Percentiles rank a stretch among this genome's conserved stretches.
Evolutionary conservation across 2,113 vertebrate species (phyloP).

Genomic region (Tylochromis polylepis): DNA sequence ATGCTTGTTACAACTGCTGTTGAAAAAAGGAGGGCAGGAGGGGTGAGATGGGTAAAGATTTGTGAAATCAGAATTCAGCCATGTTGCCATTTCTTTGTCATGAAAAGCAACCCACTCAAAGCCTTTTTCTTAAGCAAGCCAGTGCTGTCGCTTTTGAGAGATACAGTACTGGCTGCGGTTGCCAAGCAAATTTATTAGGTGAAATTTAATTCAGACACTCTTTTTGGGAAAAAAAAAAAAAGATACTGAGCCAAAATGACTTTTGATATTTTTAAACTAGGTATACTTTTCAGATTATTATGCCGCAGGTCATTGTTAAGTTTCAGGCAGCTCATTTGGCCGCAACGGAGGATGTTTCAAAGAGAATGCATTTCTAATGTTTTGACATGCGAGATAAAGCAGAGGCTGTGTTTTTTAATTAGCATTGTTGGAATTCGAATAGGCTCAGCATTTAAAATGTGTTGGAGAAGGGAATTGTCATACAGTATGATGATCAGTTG

Average conservation of each 20-base stretch:
- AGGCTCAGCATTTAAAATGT: background rate
- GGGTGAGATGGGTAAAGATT: background rate
- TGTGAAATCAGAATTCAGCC: slow-evolving; percentile 37
- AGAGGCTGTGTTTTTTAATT: slow-evolving; percentile 4
- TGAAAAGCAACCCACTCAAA: slow-evolving; percentile 38
- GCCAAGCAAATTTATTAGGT: slow-evolving; percentile 43
- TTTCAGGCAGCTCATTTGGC: background rate
- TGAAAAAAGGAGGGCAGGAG: background rate
- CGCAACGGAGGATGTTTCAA: background rate
- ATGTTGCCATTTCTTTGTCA: slow-evolving; percentile 45
- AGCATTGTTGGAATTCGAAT: background rate
- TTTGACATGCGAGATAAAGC: background rate
- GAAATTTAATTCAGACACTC: slow-evolving; percentile 31
- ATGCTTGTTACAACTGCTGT: background rate
- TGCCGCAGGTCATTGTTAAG: background rate
- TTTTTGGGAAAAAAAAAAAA: slow-evolving; percentile 19
- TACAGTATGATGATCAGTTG: background rate
- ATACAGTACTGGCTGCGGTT: background rate
- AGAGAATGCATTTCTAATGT: background rate
- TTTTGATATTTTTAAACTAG: background rate
- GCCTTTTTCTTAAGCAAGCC: background rate
- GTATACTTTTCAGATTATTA: background rate
- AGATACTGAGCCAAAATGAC: background rate
- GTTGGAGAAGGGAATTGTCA: background rate
- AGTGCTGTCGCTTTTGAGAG: slow-evolving; percentile 23